Percentiles rank a stretch among this genome's conserved stretches.
Evolutionary conservation across 1,140 invertebrate species (phyloP).

Genomic region (Archivesica marissinica): DNA sequence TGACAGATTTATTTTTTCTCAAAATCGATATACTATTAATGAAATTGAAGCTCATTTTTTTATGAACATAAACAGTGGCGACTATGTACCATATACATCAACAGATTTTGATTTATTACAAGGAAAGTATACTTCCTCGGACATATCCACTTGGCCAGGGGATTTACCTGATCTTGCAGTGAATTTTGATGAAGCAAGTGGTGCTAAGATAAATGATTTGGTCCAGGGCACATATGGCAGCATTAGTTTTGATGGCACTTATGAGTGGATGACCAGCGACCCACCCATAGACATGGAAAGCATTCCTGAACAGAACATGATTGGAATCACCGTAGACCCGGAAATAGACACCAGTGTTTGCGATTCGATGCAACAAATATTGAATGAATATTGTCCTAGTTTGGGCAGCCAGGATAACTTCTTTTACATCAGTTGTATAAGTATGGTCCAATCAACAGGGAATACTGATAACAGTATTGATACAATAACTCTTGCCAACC

Average conservation of each 20-base stretch:
- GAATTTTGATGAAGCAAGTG: constrained; percentile 60
- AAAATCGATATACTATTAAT: neutral
- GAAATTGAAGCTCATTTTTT: constrained; percentile 18
- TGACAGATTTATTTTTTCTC: constrained; percentile 40
- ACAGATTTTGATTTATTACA: too few relatives aligned
- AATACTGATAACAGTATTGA: constrained; percentile 22
- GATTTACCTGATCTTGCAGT: neutral
- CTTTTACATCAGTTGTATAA: neutral
- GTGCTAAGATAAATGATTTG: constrained; percentile 12
- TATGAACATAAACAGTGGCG: constrained; percentile 7
- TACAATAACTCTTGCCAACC: neutral
- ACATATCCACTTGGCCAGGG: too few relatives aligned
- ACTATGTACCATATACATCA: too few relatives aligned
- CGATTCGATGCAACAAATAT: neutral
- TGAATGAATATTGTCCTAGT: neutral
- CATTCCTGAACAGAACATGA: constrained; percentile 12
- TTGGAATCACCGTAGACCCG: too few relatives aligned
- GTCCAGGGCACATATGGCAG: neutral
- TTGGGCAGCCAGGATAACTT: neutral
- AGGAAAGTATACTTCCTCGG: too few relatives aligned
- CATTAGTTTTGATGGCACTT: constrained; percentile 7
- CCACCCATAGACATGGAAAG: neutral
- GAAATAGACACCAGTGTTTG: too few relatives aligned
- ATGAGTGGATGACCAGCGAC: constrained; percentile 21
- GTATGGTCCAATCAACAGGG: neutral